A percentile compares a stretch with the other conserved stretches of the same genome.
Conservation (phyloP, 2,113 vertebrate species). For the Theristicus caerulescens region DNA sequence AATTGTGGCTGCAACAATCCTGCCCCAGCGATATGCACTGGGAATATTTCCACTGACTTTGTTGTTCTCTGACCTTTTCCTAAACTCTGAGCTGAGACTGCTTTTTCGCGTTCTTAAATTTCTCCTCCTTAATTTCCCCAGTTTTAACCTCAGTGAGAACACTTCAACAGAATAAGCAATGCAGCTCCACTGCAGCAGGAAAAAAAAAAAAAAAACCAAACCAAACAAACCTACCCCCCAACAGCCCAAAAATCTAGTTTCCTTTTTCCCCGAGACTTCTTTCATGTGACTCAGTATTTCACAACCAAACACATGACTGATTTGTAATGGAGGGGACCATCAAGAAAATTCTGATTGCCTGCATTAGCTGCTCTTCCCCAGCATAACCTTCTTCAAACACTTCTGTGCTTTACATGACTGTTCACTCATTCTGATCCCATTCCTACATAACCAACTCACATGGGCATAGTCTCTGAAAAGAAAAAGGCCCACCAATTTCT, state of each 20-base stretch:
- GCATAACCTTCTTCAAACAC: not conserved
- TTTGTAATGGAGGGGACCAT: not conserved
- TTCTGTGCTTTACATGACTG: not conserved
- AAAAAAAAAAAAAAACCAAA: not conserved
- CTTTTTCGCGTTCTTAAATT: not conserved
- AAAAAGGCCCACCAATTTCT: not conserved
- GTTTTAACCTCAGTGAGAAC: not conserved
- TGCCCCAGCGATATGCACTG: not conserved
- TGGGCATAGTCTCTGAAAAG: fast-evolving
- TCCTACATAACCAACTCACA: not conserved
- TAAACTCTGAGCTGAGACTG: not conserved
- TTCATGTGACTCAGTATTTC: not conserved
- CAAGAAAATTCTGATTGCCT: not conserved
- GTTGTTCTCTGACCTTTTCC: not conserved
- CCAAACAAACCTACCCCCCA: not conserved
- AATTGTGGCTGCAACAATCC: not conserved
- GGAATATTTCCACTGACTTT: not conserved
- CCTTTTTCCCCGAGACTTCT: not conserved
- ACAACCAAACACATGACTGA: not conserved
- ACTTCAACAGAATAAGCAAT: not conserved
- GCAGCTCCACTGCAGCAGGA: not conserved
- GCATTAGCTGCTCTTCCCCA: not conserved
- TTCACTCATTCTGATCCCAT: not conserved
- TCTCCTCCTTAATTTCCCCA: not conserved
- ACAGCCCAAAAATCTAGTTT: not conserved